Evolutionary conservation across 2,888 invertebrate genomes (phyloP).

Genomic region (Marronus borbonicus): DNA sequence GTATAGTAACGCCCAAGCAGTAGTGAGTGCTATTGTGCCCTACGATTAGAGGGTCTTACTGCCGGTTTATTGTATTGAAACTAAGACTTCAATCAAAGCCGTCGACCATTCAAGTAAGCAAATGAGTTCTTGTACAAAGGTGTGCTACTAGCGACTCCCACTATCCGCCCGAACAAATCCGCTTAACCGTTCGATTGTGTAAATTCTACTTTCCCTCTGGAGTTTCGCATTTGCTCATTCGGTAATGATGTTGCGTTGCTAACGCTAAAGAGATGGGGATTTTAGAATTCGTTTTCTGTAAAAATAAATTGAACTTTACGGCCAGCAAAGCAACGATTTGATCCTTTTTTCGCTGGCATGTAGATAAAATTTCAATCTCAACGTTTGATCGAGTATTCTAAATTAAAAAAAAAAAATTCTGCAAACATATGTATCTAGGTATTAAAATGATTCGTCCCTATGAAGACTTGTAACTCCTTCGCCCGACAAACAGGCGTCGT

Average conservation of each 20-base stretch:
- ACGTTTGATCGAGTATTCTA: too few relatives aligned
- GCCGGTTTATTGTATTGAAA: slow-evolving; percentile 37
- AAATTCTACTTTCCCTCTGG: slow-evolving; percentile 11
- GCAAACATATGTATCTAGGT: too few relatives aligned
- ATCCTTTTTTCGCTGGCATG: too few relatives aligned
- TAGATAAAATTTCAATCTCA: too few relatives aligned
- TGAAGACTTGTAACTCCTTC: too few relatives aligned
- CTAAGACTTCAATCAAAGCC: slow-evolving; percentile 46
- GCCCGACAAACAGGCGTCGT: too few relatives aligned
- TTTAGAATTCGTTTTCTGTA: too few relatives aligned
- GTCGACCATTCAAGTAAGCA: slow-evolving; percentile 46
- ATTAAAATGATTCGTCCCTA: too few relatives aligned
- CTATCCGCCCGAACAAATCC: slow-evolving; percentile 28
- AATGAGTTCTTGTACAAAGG: slow-evolving; percentile 47
- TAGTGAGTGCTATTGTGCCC: slow-evolving; percentile 43
- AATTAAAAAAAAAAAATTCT: too few relatives aligned
- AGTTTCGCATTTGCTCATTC: neutral
- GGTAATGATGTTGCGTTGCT: neutral
- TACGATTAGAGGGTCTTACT: slow-evolving; percentile 42
- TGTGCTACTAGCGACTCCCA: slow-evolving; percentile 24
- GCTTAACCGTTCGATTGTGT: slow-evolving; percentile 37
- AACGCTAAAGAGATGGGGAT: too few relatives aligned
- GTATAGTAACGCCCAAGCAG: slow-evolving; percentile 15
- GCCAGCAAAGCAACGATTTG: too few relatives aligned
- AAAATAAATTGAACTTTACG: too few relatives aligned